Conservation (phyloP, 2,888 invertebrate species). For the Euplexia lucipara region DNA sequence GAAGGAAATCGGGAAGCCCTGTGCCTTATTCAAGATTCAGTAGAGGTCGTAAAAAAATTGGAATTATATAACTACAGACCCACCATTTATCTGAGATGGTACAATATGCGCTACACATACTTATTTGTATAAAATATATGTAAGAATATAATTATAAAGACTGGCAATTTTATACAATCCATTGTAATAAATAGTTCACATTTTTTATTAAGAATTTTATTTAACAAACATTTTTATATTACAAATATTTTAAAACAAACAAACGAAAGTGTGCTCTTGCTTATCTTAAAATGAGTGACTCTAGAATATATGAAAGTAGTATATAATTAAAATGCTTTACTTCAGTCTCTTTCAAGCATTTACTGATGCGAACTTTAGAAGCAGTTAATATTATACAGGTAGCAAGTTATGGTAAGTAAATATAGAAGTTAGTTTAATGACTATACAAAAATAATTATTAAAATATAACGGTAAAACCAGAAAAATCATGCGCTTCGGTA, state of each 20-base stretch:
- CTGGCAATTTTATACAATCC: constrained; percentile 74
- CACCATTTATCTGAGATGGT: no score
- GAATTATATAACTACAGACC: neutral
- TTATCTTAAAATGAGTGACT: constrained; percentile 78
- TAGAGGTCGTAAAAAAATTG: constrained; percentile 6
- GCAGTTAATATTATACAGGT: constrained; percentile 54
- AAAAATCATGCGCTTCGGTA: no score
- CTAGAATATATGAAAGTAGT: constrained; percentile 60
- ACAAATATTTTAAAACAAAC: constrained; percentile 73
- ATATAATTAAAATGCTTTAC: constrained; percentile 57
- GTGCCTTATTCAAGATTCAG: neutral
- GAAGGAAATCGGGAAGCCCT: neutral
- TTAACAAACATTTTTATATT: constrained; percentile 82
- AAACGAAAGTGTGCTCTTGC: constrained; percentile 81
- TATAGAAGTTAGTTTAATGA: constrained; percentile 2
- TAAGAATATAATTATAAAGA: constrained; percentile 66
- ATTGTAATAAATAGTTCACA: constrained; percentile 75
- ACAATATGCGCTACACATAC: constrained; percentile 5
- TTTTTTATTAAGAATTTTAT: constrained; percentile 80
- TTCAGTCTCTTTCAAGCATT: constrained; percentile 64
- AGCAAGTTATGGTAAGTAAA: constrained; percentile 27
- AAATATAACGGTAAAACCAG: neutral
- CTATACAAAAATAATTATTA: constrained; percentile 8
- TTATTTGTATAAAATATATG: constrained; percentile 28
- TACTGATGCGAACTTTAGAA: constrained; percentile 52